phyloP scores from a whole-genome alignment of 2,797 vertebrate genomes.

The Bradypodion ventrale region DNA sequence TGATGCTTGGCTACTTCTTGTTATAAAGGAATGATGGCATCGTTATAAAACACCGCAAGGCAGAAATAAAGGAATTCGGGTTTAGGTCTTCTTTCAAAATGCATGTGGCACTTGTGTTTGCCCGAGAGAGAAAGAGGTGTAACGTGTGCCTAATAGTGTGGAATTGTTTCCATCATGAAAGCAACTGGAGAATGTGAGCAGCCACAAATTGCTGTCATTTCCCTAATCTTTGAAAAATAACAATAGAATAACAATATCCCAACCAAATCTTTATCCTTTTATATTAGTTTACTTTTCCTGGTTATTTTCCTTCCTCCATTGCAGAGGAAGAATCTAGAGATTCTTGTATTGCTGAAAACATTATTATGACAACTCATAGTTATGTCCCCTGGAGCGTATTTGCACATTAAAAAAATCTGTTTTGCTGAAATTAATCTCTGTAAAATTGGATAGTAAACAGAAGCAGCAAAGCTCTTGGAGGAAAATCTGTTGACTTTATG shows the following conservation, averaged over 20 bases:
- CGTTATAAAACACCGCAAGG: neutral
- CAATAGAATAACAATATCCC: constrained; percentile 19
- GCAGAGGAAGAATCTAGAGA: constrained; percentile 1
- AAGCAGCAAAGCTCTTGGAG: constrained; percentile 56
- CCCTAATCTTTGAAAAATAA: neutral
- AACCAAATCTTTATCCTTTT: neutral
- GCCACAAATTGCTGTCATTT: constrained; percentile 26
- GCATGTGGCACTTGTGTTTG: neutral
- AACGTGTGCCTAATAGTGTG: neutral
- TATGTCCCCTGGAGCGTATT: constrained; percentile 45
- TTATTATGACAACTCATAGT: constrained; percentile 46
- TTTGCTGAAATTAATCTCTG: constrained; percentile 68
- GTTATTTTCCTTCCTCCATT: constrained; percentile 30
- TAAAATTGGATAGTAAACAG: constrained; percentile 70
- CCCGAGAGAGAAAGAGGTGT: neutral
- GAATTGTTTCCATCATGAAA: constrained; percentile 16
- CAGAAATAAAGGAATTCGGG: neutral
- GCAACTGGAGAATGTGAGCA: constrained; percentile 1
- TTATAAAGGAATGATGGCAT: neutral
- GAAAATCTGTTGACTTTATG: constrained; percentile 57
- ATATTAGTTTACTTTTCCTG: constrained; percentile 15
- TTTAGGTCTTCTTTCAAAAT: neutral
- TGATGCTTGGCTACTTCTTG: no score
- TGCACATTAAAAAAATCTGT: constrained; percentile 35
- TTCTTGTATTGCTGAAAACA: constrained; percentile 50